These are phyloP conservation scores for Tipula vernalis DNA, from an alignment of 2,888 invertebrate species.

Conservation along the genomic window DNA sequence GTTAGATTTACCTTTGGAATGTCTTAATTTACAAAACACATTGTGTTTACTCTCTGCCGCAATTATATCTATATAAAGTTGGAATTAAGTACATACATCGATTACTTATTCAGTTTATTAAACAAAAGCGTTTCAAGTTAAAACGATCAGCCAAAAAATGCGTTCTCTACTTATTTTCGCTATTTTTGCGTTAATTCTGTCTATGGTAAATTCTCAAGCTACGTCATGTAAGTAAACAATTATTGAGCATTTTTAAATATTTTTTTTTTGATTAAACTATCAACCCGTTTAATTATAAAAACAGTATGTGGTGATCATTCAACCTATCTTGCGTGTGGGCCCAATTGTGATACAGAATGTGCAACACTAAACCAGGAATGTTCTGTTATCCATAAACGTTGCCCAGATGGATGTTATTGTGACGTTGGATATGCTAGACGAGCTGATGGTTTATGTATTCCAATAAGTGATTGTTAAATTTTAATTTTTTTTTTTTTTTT, in stretches of 20 bases:
- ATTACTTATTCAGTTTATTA: background rate
- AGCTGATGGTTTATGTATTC: constrained; percentile 23
- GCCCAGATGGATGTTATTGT: constrained; percentile 31
- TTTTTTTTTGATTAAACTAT: too few species aligned
- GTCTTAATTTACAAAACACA: background rate
- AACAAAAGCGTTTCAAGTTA: too few species aligned
- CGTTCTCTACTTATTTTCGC: background rate
- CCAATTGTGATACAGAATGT: constrained; percentile 27
- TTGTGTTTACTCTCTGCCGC: background rate
- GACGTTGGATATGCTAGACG: constrained; percentile 26
- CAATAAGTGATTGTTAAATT: constrained; percentile 17
- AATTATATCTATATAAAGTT: background rate
- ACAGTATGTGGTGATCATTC: constrained; percentile 19
- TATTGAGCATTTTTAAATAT: background rate
- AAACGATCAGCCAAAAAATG: background rate
- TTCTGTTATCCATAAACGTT: constrained; percentile 22
- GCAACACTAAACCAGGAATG: constrained; percentile 26
- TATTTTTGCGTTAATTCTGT: background rate
- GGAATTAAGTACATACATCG: background rate
- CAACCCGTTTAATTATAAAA: background rate
- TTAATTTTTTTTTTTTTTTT: too few species aligned
- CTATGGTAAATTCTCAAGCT: background rate
- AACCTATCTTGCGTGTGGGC: constrained; percentile 17
- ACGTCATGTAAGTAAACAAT: background rate
- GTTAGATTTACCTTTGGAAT: background rate